These are phyloP conservation scores for Bembecia ichneumoniformis DNA, from an alignment of 2,888 invertebrate species.

Conservation along the genomic window DNA sequence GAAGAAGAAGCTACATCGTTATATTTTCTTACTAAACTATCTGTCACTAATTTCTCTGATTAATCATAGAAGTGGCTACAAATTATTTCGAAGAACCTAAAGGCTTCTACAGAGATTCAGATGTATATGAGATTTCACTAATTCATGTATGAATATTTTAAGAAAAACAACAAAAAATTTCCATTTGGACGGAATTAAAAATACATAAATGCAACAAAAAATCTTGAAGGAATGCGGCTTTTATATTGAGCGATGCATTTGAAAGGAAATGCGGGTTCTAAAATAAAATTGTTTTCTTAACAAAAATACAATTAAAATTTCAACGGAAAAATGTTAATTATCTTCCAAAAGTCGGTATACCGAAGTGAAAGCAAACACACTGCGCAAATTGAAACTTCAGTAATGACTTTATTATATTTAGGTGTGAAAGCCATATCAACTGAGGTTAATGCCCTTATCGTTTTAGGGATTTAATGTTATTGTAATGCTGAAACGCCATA, in stretches of 20 bases:
- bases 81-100: no score
- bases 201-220: no score
- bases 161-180: no score
- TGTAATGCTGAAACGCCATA: background rate
- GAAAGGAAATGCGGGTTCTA: slow-evolving; percentile 5
- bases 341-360: background rate
- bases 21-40: no score
- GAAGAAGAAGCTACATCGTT: no score
- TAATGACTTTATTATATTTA: background rate
- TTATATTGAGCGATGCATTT: slow-evolving; percentile 10
- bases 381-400: background rate
- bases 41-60: no score
- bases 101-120: no score
- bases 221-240: slow-evolving; percentile 2
- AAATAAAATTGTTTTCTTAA: slow-evolving; percentile 12
- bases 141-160: no score
- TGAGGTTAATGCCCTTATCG: background rate
- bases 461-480: background rate
- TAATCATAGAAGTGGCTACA: no score
- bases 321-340: slow-evolving; percentile 7
- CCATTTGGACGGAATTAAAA: background rate
- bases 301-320: slow-evolving; percentile 8
- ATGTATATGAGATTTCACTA: no score
- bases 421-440: background rate
- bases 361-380: background rate